These are phyloP conservation scores for Triplophysa rosa DNA, from an alignment of 2,113 vertebrate species.

Conservation along the genomic window DNA sequence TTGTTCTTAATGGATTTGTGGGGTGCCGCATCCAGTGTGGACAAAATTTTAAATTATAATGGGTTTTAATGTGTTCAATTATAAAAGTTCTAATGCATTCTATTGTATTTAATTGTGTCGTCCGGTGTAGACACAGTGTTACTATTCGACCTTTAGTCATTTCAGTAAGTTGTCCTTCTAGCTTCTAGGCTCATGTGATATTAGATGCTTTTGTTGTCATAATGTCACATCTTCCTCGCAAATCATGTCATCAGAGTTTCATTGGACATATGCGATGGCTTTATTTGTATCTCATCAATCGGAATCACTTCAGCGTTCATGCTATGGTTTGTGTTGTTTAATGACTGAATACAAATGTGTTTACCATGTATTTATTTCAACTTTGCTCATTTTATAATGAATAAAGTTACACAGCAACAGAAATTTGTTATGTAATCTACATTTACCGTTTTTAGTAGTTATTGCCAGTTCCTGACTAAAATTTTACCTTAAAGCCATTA, in stretches of 20 bases:
- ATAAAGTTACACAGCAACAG: slow-evolving; percentile 49
- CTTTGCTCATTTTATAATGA: slow-evolving; percentile 51
- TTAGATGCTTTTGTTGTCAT: neutral
- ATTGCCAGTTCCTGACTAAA: neutral
- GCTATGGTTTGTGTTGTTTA: slow-evolving; percentile 24
- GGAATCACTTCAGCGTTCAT: slow-evolving; percentile 35
- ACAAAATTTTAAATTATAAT: too few relatives aligned
- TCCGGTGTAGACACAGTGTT: too few relatives aligned
- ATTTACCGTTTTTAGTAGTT: neutral
- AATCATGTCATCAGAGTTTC: slow-evolving; percentile 2
- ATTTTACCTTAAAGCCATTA: neutral
- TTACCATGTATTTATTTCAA: slow-evolving; percentile 57
- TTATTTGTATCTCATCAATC: slow-evolving; percentile 4
- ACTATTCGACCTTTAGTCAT: too few relatives aligned
- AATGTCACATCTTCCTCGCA: slow-evolving; percentile 11
- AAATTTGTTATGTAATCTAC: neutral
- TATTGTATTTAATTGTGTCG: too few relatives aligned
- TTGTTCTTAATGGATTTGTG: too few relatives aligned
- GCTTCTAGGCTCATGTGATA: neutral
- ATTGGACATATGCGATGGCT: neutral
- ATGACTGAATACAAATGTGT: slow-evolving; percentile 57
- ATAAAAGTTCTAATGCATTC: too few relatives aligned
- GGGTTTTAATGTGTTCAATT: too few relatives aligned
- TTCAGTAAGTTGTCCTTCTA: too few relatives aligned
- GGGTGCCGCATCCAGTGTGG: too few relatives aligned